phyloP scores from a whole-genome alignment of 2,113 vertebrate species.

The Microcebus ravelobensis region DNA sequence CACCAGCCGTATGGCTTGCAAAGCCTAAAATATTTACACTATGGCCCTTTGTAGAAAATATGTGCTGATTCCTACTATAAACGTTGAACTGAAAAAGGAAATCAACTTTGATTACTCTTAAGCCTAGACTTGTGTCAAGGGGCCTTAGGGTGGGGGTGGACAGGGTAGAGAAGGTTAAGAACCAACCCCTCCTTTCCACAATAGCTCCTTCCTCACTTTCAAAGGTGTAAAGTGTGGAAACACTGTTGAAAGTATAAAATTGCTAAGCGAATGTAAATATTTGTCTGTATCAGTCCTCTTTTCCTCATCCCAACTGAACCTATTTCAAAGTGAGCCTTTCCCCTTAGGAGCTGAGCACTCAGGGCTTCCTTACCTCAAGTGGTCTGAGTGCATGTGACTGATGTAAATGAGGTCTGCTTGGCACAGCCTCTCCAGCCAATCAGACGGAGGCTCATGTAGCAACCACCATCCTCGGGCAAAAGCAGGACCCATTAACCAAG shows the following conservation, averaged over 20 bases:
- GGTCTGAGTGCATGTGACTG: conserved; percentile 91
- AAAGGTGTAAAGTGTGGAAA: no score
- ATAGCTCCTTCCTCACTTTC: not conserved
- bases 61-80: not conserved
- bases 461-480: conserved; percentile 91
- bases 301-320: no score
- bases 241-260: not conserved
- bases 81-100: not conserved
- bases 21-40: not conserved
- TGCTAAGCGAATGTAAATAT: not conserved
- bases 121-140: not conserved
- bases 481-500: conserved; percentile 89
- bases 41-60: not conserved
- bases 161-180: not conserved
- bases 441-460: conserved; percentile 87
- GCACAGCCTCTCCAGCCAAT: conserved; percentile 86
- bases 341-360: not conserved
- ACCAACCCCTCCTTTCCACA: no score
- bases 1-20: not conserved
- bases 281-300: not conserved
- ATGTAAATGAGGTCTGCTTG: conserved; percentile 88
- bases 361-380: conserved; percentile 85
- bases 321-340: not conserved
- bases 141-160: not conserved
- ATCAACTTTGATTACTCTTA: not conserved